Evolutionary conservation across 2,888 invertebrate genomes (phyloP).

Genomic region (Perizoma flavofasciatum): DNA sequence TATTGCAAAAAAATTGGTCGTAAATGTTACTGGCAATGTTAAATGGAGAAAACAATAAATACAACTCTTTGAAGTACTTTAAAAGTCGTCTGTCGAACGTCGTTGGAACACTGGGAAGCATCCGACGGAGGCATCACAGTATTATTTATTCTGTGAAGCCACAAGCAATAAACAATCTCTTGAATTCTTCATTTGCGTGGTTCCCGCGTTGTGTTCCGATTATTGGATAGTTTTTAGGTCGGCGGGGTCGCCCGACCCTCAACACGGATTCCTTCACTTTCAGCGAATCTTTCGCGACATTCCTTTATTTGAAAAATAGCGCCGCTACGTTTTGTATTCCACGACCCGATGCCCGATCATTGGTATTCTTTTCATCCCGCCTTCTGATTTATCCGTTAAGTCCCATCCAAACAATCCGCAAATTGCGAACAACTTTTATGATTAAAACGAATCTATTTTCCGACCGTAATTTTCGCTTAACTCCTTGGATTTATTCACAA

Average conservation of each 20-base stretch:
- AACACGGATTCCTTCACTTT: constrained; percentile 54
- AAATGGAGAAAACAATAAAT: constrained; percentile 35
- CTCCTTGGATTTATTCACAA: constrained; percentile 44
- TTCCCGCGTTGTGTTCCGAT: constrained; percentile 62
- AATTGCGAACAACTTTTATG: constrained; percentile 31
- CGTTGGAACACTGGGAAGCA: constrained; percentile 36
- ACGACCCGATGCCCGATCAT: constrained; percentile 34
- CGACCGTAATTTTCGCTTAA: constrained; percentile 33
- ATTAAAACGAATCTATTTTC: constrained; percentile 39
- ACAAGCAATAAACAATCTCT: constrained; percentile 59
- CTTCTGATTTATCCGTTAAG: constrained; percentile 30
- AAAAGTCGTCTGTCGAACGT: constrained; percentile 37
- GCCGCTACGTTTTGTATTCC: constrained; percentile 33
- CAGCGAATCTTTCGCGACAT: constrained; percentile 51
- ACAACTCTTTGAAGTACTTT: constrained; percentile 35
- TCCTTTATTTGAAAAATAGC: constrained; percentile 43
- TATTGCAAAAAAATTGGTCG: constrained; percentile 12
- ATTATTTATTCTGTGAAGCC: constrained; percentile 38
- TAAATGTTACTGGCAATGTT: constrained; percentile 18
- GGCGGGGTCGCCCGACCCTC: constrained; percentile 53
- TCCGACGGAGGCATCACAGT: constrained; percentile 36
- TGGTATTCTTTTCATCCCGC: constrained; percentile 41
- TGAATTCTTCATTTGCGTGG: constrained; percentile 57
- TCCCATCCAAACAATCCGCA: constrained; percentile 33
- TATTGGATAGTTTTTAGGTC: constrained; percentile 59